Evolutionary conservation across 1,140 invertebrate species (phyloP).

Genomic region (Bradynema listronoti): DNA sequence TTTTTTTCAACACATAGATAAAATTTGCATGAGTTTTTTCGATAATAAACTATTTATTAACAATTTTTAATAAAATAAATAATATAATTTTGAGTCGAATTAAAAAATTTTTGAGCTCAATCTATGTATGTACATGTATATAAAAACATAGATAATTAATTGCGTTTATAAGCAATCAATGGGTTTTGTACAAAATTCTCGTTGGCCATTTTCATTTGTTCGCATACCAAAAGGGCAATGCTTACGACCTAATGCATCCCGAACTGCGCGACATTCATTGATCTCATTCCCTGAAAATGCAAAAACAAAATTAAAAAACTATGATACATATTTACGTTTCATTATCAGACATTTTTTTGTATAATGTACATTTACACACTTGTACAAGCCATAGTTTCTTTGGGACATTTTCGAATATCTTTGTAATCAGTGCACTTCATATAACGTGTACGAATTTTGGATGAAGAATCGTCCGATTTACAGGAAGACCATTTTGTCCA

Average conservation of each 20-base stretch:
- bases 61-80: too few species aligned
- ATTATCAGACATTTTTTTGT: slow-evolving; percentile 9
- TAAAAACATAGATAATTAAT: too few species aligned
- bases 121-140: too few species aligned
- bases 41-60: too few species aligned
- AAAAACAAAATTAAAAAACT: slow-evolving; percentile 17
- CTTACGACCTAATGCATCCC: slow-evolving; percentile 34
- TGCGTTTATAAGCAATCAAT: slow-evolving; percentile 24
- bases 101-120: too few species aligned
- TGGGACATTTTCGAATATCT: slow-evolving; percentile 45
- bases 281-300: background rate
- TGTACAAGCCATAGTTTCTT: slow-evolving; percentile 39
- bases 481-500: slow-evolving; percentile 28
- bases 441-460: slow-evolving; percentile 41
- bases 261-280: slow-evolving; percentile 36
- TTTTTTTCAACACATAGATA: too few species aligned
- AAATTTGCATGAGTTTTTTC: too few species aligned
- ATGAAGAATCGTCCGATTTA: slow-evolving; percentile 1
- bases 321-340: background rate
- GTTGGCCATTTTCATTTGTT: background rate
- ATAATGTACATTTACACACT: slow-evolving; percentile 28
- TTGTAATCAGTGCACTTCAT: slow-evolving; percentile 38
- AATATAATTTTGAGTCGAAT: too few species aligned
- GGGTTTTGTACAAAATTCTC: slow-evolving; percentile 20
- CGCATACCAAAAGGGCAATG: slow-evolving; percentile 45